Evolutionary conservation across 2,113 vertebrate genomes (phyloP).

Genomic region (Sus scrofa): DNA sequence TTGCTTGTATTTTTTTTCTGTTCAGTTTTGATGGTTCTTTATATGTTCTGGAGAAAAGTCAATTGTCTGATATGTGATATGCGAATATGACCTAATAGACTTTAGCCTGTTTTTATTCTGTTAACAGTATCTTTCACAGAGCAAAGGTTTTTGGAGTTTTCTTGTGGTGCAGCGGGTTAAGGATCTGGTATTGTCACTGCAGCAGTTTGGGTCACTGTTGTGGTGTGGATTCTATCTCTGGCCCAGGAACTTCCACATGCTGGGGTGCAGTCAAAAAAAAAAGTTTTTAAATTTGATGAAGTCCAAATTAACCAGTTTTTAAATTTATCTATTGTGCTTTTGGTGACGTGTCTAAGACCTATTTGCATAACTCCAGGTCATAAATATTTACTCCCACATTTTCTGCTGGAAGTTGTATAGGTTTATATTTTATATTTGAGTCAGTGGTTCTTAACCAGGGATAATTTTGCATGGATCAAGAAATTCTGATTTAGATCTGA

Average conservation of each 20-base stretch:
- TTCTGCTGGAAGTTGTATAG: background rate
- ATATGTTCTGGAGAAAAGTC: background rate
- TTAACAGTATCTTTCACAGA: background rate
- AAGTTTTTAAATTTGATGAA: background rate
- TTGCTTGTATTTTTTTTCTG: background rate
- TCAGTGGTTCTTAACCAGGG: background rate
- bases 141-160: background rate
- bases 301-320: background rate
- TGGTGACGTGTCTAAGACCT: background rate
- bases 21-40: background rate
- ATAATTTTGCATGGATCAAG: background rate
- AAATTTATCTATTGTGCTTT: background rate
- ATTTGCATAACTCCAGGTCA: background rate
- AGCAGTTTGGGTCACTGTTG: no score
- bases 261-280: background rate
- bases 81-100: background rate
- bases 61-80: background rate
- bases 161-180: no score
- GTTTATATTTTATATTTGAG: background rate
- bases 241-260: no score
- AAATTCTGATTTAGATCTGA: background rate
- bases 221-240: no score
- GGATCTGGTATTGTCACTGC: no score
- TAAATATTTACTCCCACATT: background rate
- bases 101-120: background rate